Evolutionary conservation across 2,888 invertebrate genomes (phyloP).

Genomic region (Callosobruchus maculatus): DNA sequence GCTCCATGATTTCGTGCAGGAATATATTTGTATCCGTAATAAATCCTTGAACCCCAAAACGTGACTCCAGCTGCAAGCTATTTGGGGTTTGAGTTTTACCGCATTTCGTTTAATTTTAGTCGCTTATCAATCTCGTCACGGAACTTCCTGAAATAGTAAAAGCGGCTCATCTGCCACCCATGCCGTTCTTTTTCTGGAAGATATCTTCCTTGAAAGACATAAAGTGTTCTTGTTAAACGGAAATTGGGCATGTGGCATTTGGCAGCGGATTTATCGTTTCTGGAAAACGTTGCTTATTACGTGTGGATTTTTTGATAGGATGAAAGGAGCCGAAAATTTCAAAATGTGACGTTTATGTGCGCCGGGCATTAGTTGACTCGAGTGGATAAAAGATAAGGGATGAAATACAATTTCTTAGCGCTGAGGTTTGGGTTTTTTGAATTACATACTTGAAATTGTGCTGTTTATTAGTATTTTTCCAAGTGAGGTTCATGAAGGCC

Average conservation of each 20-base stretch:
- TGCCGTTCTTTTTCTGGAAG: not conserved
- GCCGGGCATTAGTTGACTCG: not conserved
- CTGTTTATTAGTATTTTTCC: no score
- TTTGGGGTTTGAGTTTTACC: not conserved
- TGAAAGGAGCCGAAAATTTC: not conserved
- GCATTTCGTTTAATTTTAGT: not conserved
- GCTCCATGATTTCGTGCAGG: no score
- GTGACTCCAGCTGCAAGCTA: not conserved
- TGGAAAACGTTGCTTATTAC: not conserved
- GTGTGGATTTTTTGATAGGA: not conserved
- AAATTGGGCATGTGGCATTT: not conserved
- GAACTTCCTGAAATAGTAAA: not conserved
- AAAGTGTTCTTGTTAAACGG: not conserved
- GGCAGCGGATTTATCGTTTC: not conserved
- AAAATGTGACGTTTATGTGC: not conserved
- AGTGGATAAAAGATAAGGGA: no score
- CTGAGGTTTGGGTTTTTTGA: no score
- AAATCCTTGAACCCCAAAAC: not conserved
- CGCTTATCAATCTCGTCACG: not conserved
- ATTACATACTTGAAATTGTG: no score
- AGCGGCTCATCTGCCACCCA: not conserved
- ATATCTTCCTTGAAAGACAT: not conserved
- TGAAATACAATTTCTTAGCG: no score
- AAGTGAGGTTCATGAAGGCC: no score
- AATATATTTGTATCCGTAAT: not conserved